Evolutionary conservation across 2,113 vertebrate species (phyloP).

Genomic region (Plectropomus leopardus): DNA sequence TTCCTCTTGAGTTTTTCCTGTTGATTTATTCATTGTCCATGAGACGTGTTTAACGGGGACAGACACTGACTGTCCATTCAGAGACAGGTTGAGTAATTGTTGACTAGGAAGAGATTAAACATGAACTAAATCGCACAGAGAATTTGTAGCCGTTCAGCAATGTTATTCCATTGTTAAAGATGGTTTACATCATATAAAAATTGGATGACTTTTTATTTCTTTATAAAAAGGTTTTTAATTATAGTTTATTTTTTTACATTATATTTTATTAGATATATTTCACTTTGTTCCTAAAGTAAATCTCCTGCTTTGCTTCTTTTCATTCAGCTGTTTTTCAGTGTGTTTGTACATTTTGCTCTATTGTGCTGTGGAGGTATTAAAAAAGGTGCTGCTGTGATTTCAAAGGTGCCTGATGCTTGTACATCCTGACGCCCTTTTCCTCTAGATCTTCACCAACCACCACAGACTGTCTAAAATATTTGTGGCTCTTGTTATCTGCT

Average conservation of each 20-base stretch:
- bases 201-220: background rate
- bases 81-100: background rate
- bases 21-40: background rate
- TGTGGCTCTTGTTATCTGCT: conserved; percentile 37
- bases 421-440: conserved; percentile 19
- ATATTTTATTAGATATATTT: background rate
- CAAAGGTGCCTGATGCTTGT: conserved; percentile 18
- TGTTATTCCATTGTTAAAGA: background rate
- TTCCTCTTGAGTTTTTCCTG: background rate
- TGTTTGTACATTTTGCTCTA: background rate
- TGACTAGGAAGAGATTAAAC: background rate
- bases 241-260: too few species aligned
- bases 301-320: conserved; percentile 19
- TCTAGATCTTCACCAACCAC: conserved; percentile 48
- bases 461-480: conserved; percentile 4
- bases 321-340: background rate
- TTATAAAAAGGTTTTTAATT: background rate
- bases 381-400: conserved; percentile 12
- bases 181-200: background rate
- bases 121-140: background rate
- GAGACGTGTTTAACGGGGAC: background rate
- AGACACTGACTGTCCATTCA: background rate
- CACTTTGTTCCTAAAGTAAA: background rate
- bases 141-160: background rate
- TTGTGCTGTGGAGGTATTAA: background rate